phyloP scores from a whole-genome alignment of 2,113 vertebrate genomes.

The Megalops atlanticus region DNA sequence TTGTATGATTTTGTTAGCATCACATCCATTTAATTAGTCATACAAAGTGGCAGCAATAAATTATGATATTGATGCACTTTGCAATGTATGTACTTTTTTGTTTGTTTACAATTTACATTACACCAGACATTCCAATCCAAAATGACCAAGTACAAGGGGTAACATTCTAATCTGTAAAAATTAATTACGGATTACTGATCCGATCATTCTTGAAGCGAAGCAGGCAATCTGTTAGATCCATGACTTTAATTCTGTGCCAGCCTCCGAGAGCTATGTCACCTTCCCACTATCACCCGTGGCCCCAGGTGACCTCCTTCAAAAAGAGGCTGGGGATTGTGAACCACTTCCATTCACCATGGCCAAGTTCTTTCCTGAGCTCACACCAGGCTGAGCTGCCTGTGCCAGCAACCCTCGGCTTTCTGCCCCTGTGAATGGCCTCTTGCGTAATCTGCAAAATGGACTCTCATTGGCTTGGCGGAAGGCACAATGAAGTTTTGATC shows the following conservation, averaged over 20 bases:
- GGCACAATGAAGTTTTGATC: background rate
- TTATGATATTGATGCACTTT: no score
- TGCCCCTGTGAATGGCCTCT: no score
- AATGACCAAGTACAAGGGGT: background rate
- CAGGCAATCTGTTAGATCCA: background rate
- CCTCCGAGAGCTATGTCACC: background rate
- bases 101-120: background rate
- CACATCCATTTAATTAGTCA: no score
- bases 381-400: background rate
- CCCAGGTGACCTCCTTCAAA: background rate
- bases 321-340: background rate
- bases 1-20: no score
- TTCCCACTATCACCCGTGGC: background rate
- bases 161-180: background rate
- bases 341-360: background rate
- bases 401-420: no score
- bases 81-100: background rate
- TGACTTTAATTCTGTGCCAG: background rate
- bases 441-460: no score
- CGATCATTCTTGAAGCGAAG: background rate
- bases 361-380: background rate
- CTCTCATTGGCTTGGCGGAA: background rate
- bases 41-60: no score
- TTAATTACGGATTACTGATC: no score
- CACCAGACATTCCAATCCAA: background rate